Evolutionary conservation across 2,888 invertebrate species (phyloP).

Genomic region (Sinopyrophorus schimmeli): DNA sequence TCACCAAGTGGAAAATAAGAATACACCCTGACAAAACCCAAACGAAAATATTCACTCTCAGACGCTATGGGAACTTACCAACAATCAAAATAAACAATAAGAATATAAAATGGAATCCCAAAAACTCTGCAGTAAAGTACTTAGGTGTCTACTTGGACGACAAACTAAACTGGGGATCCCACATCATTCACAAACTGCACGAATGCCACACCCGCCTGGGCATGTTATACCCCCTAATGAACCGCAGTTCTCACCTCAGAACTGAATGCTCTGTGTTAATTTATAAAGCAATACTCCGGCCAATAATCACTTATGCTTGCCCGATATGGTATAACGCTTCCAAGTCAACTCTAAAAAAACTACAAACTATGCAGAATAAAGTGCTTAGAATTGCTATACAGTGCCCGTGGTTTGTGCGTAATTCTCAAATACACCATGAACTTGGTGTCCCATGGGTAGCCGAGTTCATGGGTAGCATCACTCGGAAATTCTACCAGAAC

Average conservation of each 20-base stretch:
- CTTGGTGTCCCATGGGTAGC: neutral
- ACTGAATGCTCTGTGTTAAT: conserved; percentile 2
- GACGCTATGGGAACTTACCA: conserved; percentile 3
- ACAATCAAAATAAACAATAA: conserved; percentile 4
- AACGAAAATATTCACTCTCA: conserved; percentile 7
- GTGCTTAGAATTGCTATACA: neutral
- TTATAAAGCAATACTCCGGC: conserved; percentile 3
- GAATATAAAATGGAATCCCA: conserved; percentile 3
- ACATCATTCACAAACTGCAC: neutral
- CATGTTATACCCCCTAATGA: conserved; percentile 1
- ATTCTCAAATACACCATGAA: neutral
- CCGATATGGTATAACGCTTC: neutral
- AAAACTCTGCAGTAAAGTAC: conserved; percentile 6
- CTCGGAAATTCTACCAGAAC: neutral
- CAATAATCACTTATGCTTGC: neutral
- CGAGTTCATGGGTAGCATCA: conserved; percentile 3
- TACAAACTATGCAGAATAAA: conserved; percentile 1
- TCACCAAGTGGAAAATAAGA: conserved; percentile 9
- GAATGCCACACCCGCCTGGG: neutral
- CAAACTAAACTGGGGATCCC: conserved; percentile 7
- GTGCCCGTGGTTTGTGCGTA: neutral
- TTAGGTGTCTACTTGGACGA: conserved; percentile 6
- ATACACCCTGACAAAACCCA: conserved; percentile 2
- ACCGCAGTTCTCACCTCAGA: neutral
- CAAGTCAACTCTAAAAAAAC: conserved; percentile 1